Evolutionary conservation across 2,797 vertebrate species (phyloP), one percentile per base, ranked within the genome.

Genomic region (Tragelaphus oryx): DNA sequence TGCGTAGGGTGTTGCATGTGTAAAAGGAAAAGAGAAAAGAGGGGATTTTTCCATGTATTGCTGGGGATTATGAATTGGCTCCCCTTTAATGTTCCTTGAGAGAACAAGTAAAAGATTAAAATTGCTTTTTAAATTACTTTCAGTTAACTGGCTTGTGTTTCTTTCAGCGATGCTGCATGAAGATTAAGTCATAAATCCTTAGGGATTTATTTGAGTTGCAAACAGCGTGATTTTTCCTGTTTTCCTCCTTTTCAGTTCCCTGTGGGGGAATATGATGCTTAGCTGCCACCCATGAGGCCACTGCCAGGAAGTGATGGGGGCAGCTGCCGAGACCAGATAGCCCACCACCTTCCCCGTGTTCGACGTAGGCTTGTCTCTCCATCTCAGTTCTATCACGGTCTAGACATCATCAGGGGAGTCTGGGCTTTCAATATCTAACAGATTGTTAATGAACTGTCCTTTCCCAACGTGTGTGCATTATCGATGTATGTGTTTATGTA

Each of bases 41-140:
- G 74, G 83, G 6, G 33, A 50, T 68, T 91, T 89, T 93, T 12
- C 87, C 82, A 89, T n/a, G 33, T 91, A 57, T 90, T 71, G 60
- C 89, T 88, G 52, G 76, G 93, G 87, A 94, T 97, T 97, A 97
- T 93, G 89, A 97, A 96, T 83, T 75, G 82, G 65, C 87, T 89
- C 81, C 78, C 90, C 89, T 95, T 96, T 95, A 96, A 88, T 95
- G 87, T 97, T 96, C 84, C 74, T 97, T 96, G 81, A 85, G 94
- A 96, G 94, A 96, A 75, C 89, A 93, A 95, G 96, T 90, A 93
- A 94, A 96, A 95, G 96, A 97, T 96, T 96, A 96, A 97, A 97
- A 96, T 97, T 96, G 96, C 97, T 97, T 97, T 97, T 96, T 92
- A 97, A 97, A 97, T 97, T 96, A 97, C 96, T 97, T 94, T 96